Percentiles rank a stretch among this genome's conserved stretches.
Evolutionary conservation across 2,888 invertebrate species (phyloP).

Genomic region (Lypha dubia): DNA sequence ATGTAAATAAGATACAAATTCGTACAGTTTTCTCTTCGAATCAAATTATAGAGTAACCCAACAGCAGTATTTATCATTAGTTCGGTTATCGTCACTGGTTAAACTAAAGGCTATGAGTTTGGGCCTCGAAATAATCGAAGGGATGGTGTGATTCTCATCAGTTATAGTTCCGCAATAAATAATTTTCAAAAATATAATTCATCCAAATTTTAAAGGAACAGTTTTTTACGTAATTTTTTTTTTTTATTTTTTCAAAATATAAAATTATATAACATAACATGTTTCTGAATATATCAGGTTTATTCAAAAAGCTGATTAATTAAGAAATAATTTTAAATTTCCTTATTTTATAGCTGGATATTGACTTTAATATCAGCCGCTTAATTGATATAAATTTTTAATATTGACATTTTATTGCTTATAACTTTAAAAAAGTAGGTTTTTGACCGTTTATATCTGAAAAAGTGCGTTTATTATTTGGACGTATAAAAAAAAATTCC

Average conservation of each 20-base stretch:
- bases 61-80: too few species aligned
- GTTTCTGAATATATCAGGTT: neutral
- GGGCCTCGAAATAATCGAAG: too few species aligned
- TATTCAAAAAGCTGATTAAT: neutral
- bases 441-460: too few species aligned
- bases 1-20: too few species aligned
- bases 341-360: neutral
- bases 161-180: too few species aligned
- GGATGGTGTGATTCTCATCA: too few species aligned
- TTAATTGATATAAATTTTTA: neutral
- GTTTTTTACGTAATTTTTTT: neutral
- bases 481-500: too few species aligned
- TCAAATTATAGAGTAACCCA: too few species aligned
- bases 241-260: neutral
- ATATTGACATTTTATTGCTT: neutral
- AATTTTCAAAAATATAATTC: neutral
- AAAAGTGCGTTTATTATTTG: too few species aligned
- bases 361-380: neutral
- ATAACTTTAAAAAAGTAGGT: neutral
- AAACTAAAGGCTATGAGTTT: too few species aligned
- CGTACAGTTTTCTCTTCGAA: too few species aligned
- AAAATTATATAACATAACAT: neutral
- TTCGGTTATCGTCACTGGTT: too few species aligned
- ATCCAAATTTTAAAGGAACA: neutral
- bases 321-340: neutral